Evolutionary conservation across 2,888 invertebrate species (phyloP).

Genomic region (Lobophora halterata): DNA sequence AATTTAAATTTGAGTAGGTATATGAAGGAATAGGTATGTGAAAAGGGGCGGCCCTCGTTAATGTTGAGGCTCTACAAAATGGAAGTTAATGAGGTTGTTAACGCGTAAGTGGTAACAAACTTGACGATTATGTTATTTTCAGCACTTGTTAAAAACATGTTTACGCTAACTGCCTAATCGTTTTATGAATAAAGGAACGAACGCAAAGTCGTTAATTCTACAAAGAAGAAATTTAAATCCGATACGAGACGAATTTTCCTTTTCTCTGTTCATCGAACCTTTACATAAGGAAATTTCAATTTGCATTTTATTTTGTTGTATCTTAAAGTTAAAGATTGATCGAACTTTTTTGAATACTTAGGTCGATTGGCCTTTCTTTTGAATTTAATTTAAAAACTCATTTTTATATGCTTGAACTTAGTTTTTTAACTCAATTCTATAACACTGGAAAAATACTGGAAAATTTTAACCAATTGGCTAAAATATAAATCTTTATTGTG

Average conservation of each 20-base stretch:
- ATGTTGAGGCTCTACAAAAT: too few relatives aligned
- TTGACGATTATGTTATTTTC: too few relatives aligned
- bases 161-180: constrained; percentile 12
- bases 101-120: too few relatives aligned
- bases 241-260: constrained; percentile 77
- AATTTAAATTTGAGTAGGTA: too few relatives aligned
- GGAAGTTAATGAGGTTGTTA: too few relatives aligned
- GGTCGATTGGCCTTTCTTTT: constrained; percentile 43
- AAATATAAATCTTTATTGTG: too few relatives aligned
- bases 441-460: constrained; percentile 64
- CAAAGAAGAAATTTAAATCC: constrained; percentile 76
- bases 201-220: constrained; percentile 75
- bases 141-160: too few relatives aligned
- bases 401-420: constrained; percentile 69
- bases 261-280: constrained; percentile 39
- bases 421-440: constrained; percentile 74
- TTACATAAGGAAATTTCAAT: constrained; percentile 26
- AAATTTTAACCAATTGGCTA: too few relatives aligned
- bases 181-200: constrained; percentile 56
- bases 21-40: too few relatives aligned
- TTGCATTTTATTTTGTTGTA: constrained; percentile 17
- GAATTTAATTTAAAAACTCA: constrained; percentile 75
- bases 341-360: constrained; percentile 20
- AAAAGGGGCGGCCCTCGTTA: too few relatives aligned
- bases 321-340: constrained; percentile 23